A percentile compares a stretch with the other conserved stretches of the same genome.
Evolutionary conservation across 2,888 invertebrate species (phyloP).

Genomic region (Odontocerum albicorne): DNA sequence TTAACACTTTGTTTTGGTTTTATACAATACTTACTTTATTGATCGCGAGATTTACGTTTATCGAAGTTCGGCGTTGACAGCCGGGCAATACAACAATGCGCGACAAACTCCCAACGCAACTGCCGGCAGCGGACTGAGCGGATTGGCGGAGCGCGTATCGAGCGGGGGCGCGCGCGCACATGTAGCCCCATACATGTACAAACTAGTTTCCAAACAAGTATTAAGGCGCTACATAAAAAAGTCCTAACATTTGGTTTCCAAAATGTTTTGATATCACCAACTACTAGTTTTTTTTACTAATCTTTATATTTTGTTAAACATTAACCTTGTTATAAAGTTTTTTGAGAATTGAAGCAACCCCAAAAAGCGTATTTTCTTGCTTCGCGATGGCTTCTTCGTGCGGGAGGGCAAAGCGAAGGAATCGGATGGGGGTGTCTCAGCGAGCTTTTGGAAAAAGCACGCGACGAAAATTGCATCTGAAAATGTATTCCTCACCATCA

Average conservation of each 20-base stretch:
- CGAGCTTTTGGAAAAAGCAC: neutral
- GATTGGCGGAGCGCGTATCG: conserved; percentile 31
- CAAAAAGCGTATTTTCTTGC: neutral
- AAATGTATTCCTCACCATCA: no score
- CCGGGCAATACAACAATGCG: conserved; percentile 14
- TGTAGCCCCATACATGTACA: neutral
- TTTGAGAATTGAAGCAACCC: no score
- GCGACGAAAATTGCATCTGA: neutral
- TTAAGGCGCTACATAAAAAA: neutral
- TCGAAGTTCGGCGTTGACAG: conserved; percentile 23
- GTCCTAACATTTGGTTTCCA: neutral
- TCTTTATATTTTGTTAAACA: no score
- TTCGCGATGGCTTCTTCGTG: neutral
- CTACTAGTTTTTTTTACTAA: no score
- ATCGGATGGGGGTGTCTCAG: neutral
- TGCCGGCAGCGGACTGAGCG: conserved; percentile 33
- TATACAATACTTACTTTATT: conserved; percentile 19
- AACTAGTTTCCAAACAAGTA: neutral
- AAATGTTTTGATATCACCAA: no score
- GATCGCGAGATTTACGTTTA: conserved; percentile 14
- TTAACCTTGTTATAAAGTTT: no score
- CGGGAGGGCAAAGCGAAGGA: neutral
- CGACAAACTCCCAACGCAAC: conserved; percentile 16
- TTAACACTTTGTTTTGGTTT: neutral
- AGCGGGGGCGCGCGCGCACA: conserved; percentile 34